These are phyloP conservation scores for Microcebus jonahi DNA, from an alignment of 2,113 vertebrate genomes.

Conservation along the genomic window DNA sequence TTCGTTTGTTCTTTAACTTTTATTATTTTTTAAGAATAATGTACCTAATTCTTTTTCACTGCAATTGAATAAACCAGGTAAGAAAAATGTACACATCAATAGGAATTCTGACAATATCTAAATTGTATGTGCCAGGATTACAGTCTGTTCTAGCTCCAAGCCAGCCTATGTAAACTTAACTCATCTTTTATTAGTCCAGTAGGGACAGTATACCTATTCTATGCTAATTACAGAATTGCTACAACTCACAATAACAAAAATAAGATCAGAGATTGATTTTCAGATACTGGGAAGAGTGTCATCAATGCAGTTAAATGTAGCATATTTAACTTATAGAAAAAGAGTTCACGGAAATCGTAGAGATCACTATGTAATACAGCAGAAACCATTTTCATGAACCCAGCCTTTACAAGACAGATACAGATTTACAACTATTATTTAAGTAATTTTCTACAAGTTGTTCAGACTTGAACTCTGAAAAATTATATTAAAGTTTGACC, in stretches of 20 bases:
- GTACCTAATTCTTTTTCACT: slow-evolving; percentile 40
- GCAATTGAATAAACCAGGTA: slow-evolving; percentile 51
- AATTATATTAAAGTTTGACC: neutral
- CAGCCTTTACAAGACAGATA: neutral
- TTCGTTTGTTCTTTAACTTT: slow-evolving; percentile 40
- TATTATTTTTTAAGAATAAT: slow-evolving; percentile 46
- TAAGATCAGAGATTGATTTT: slow-evolving; percentile 23
- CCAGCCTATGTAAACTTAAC: neutral
- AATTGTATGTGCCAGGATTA: neutral
- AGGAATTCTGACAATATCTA: neutral
- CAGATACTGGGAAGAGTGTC: neutral
- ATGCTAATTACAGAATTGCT: neutral
- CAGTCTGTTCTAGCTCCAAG: neutral
- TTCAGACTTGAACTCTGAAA: neutral
- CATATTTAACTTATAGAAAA: neutral
- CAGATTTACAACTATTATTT: neutral
- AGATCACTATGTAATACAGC: neutral
- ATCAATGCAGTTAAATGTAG: neutral
- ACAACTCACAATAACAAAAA: neutral
- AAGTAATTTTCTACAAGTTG: neutral
- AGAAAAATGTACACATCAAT: neutral
- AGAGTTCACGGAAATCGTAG: neutral
- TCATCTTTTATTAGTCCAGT: slow-evolving; percentile 8
- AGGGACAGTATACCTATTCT: neutral
- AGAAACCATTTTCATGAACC: neutral